Conservation (phyloP, 2,113 vertebrate genomes). For the Sebastes fasciatus region DNA sequence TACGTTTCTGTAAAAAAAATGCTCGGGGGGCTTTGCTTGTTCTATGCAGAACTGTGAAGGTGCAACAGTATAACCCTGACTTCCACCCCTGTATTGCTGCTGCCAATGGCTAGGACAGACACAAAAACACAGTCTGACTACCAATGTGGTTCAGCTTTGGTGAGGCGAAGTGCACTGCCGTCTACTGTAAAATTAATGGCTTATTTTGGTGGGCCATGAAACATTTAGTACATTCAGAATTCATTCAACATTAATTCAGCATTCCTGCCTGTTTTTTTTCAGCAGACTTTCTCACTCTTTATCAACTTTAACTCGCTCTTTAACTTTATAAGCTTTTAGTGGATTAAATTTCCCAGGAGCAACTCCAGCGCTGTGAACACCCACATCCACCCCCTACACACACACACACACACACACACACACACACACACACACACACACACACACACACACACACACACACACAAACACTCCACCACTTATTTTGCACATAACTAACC, state of each 20-base stretch:
- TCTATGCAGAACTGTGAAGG: slow-evolving; percentile 2
- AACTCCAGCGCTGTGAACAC: not conserved
- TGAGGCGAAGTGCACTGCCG: not conserved
- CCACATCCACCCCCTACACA: not conserved
- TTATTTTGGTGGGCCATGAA: slow-evolving; percentile 38
- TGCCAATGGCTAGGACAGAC: slow-evolving; percentile 3
- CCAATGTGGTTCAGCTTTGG: slow-evolving; percentile 9
- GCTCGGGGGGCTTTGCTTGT: not conserved
- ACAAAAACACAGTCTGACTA: slow-evolving; percentile 14
- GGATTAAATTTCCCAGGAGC: not conserved
- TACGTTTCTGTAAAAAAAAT: not conserved
- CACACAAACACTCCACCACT: not conserved
- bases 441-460: not conserved
- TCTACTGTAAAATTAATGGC: slow-evolving; percentile 40
- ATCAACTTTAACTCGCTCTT: slow-evolving; percentile 8
- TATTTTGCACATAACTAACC: not conserved
- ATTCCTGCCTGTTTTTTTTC: not conserved
- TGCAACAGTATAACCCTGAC: not conserved
- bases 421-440: not conserved
- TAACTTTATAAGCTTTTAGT: slow-evolving; percentile 3
- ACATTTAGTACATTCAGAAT: slow-evolving; percentile 46
- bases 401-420: too few species aligned
- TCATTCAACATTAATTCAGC: slow-evolving; percentile 43
- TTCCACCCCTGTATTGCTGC: not conserved
- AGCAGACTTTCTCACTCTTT: not conserved